Base-by-base conservation (phyloP, 2,888 invertebrate species). In the Heteromurus nitidus region DNA sequence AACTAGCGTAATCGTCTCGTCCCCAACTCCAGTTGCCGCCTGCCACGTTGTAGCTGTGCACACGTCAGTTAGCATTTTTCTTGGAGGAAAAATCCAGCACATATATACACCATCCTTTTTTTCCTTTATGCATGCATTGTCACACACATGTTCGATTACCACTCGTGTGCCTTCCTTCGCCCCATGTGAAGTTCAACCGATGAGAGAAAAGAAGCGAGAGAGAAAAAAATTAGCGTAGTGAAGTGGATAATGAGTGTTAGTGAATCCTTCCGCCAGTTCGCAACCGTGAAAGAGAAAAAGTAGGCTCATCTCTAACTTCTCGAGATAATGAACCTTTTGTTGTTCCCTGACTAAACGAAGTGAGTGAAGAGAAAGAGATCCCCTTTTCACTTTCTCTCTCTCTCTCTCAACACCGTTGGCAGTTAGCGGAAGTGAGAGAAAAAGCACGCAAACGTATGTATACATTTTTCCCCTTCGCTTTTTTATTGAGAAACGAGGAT, bases 311-410 rank as follows among this genome's bases (percentile, higher is more conserved):
- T n/a, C n/a, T n/a, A n/a, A n/a, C n/a, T n/a, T n/a, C 11, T 50
- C n/a, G n/a, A 5, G 3, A 50, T 50, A 50, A 50, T 50, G 50
- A 50, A 50, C 50, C 50, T 18, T 50, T 50, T 50, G 50, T 50
- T 50, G 50, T 50, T 11, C 50, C 13, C 36, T 36, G 36, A 36
- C 36, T 36, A 9, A 36, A 36, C 9, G 9, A 13, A 7, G 36
- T 7, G 36, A 36, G 36, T 36, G 36, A 36, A 13, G 13, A 36
- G 13, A 36, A 36, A 36, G 36, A 9, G 13, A 36, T 7, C 7
- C 5, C 11, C 50, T 50, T n/a, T 50, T 11, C 18, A 13, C 18
- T 3, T 50, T 18, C n/a, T 11, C 3, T 50, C n/a, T n/a, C 3
- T 50, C 50, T 50, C 50, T 13, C 7, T 13, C 3, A 50, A 36